Base-by-base conservation (phyloP, 2,888 invertebrate species). In the Bombylius discolor region DNA sequence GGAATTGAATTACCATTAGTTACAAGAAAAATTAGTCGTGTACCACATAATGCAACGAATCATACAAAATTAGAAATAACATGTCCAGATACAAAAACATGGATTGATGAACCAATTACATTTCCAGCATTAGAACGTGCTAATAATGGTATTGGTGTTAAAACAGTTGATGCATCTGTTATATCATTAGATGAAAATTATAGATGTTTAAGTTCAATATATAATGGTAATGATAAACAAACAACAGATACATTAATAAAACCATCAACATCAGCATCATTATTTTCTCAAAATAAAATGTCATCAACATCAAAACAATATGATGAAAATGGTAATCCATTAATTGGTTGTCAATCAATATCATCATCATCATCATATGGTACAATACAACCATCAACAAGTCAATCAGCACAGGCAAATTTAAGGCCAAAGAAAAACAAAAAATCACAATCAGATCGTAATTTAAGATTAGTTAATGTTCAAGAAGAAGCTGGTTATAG, bases 301-400 rank as follows among this genome's bases (percentile, higher is more conserved):
- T 59, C 63, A 51, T 57, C 61, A n/a, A 52, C 60, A 39, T 60
- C 62, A 57, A 62, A 70, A 50, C 69, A 83, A 60, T 76, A 85
- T 59, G 89, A 89, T 74, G 89, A 89, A 75, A 89, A 89, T 69
- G 87, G 87, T 59, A 89, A 89, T 70, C 80, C 87, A 45, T 76
- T 88, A 67, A 23, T 23, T 23, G 23, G 23, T 23, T 58, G 57
- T 42, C 59, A 59, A 13, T 78, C 71, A 55, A 73, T 76, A 54
- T 70, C 73, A 62, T 72, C 75, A 63, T 61, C 63, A 69, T 77
- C 77, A 65, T 74, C 77, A 45, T 57, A 58, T 12, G 9, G 9
- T 9, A 9, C 32, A 14, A n/a, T 6, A 14, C 12, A n/a, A 48
- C 48, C 12, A 48, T n/a, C 65, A 58, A 65, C 58, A 79, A 80